Percentiles rank a stretch among this genome's conserved stretches.
phyloP scores from a whole-genome alignment of 2,113 vertebrate genomes.

The Gobiocypris rarus region DNA sequence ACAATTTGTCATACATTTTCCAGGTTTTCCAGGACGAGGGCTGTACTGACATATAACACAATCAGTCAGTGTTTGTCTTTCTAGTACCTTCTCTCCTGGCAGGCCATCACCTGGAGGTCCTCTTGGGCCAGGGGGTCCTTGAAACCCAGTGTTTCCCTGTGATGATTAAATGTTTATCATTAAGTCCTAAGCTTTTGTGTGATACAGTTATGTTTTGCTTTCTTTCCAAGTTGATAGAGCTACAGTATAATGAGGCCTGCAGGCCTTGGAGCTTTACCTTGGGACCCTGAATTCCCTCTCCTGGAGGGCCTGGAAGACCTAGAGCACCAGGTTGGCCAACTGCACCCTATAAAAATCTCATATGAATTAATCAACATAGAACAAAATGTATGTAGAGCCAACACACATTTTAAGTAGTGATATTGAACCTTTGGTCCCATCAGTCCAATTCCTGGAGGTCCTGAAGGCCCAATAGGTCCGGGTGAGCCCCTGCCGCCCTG shows the following conservation, averaged over 20 bases:
- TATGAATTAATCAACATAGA: neutral
- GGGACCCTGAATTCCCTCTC: conserved; percentile 80
- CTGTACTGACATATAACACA: neutral
- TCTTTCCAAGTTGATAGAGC: neutral
- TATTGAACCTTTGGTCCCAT: conserved; percentile 81
- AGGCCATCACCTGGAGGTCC: conserved; percentile 76
- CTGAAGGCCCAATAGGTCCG: conserved; percentile 74
- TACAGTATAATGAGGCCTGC: neutral
- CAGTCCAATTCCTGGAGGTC: conserved; percentile 72
- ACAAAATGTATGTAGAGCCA: neutral
- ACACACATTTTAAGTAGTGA: neutral
- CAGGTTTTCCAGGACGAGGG: too few relatives aligned
- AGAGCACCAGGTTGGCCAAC: conserved; percentile 75
- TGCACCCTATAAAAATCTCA: conserved; percentile 70
- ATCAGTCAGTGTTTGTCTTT: neutral
- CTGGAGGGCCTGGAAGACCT: conserved; percentile 74
- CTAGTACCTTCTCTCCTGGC: conserved; percentile 81
- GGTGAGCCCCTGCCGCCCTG: conserved; percentile 80
- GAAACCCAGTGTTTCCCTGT: conserved; percentile 85
- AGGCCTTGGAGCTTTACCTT: conserved; percentile 75
- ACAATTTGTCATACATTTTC: too few relatives aligned
- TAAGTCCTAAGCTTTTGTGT: neutral
- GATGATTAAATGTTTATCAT: neutral
- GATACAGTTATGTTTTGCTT: neutral
- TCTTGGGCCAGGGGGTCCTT: conserved; percentile 77